Evolutionary conservation across 2,113 vertebrate genomes (phyloP), one percentile per base, ranked within the genome.

Genomic region (Chiloscyllium plagiosum): DNA sequence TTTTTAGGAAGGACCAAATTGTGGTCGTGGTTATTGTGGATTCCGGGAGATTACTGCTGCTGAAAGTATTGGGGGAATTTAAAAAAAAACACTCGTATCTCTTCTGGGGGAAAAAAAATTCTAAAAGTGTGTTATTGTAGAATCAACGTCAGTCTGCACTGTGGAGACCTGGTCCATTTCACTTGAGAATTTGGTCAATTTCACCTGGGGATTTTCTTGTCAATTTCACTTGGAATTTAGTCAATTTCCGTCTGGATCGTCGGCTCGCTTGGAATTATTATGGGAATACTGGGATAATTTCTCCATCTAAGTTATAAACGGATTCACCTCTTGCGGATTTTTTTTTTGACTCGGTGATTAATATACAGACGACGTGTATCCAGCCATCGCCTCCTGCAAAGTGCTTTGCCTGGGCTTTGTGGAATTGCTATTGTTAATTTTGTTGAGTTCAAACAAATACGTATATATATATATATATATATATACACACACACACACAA

Each of bases 401-500:
- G 66, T 94, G 61, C 65, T 68, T 94, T 68, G 56, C 61, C n/a
- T 42, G 56, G 5, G 89, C 68, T 86, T 7, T 33, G 76, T 95
- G 96, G 96, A 96, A 69, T 80, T 96, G 56, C 72, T 47, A 47
- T 70, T 52, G 93, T 95, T 70, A 66, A 72, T 95, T 72, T 95
- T 70, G 15, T 52, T 95, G 92, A 69, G n/a, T 37, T 8, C 0
- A 68, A 15, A 29, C 7, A 76, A 13, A 76, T 52, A 29, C 1
- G 26, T n/a, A 29, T 4, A 76, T 2, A 76, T 52, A n/a, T n/a
- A n/a, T n/a, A n/a, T n/a, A n/a, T n/a, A n/a, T n/a, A n/a, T n/a
- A n/a, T n/a, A n/a, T n/a, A n/a, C n/a, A 29, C 1, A 52, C 33
- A 66, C 19, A 66, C 2, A n/a, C 42, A n/a, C 22, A n/a, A 66